Percentiles rank a stretch among this genome's conserved stretches.
Conservation (phyloP, 1,140 invertebrate species). For the Magallana ariakensis region DNA sequence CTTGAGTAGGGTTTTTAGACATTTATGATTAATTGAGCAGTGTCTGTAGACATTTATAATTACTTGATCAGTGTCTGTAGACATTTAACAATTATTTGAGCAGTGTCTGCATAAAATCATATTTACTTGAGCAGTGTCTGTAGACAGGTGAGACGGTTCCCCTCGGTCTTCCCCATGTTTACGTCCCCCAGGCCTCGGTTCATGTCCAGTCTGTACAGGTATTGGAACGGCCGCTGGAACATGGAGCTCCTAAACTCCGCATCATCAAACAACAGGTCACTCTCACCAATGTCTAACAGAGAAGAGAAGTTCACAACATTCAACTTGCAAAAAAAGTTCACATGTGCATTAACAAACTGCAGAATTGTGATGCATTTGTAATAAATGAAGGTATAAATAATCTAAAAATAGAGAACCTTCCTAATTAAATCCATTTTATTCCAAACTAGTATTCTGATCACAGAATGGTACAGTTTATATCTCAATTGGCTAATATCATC, state of each 20-base stretch:
- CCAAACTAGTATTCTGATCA: too few species aligned
- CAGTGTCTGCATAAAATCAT: too few species aligned
- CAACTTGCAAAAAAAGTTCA: too few species aligned
- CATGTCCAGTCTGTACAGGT: slow-evolving; percentile 60
- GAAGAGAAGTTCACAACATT: too few species aligned
- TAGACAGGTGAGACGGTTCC: slow-evolving; percentile 49
- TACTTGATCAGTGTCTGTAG: background rate
- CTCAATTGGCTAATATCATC: too few species aligned
- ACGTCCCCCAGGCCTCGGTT: slow-evolving; percentile 47
- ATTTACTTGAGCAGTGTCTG: slow-evolving; percentile 55
- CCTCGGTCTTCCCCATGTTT: slow-evolving; percentile 45
- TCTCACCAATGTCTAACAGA: slow-evolving; percentile 54
- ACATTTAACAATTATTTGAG: background rate
- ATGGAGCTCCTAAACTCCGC: slow-evolving; percentile 68
- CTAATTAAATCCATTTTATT: too few species aligned
- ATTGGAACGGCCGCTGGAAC: slow-evolving; percentile 74
- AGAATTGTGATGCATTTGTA: too few species aligned
- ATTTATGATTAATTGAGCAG: background rate
- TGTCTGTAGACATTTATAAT: background rate
- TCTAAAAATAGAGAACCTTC: too few species aligned
- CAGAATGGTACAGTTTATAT: too few species aligned
- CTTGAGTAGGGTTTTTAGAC: slow-evolving; percentile 56
- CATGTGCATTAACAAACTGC: too few species aligned
- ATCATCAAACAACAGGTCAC: slow-evolving; percentile 73
- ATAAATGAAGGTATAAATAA: too few species aligned